Conservation (phyloP, 2,888 invertebrate species). For the Sialis lutaria region DNA sequence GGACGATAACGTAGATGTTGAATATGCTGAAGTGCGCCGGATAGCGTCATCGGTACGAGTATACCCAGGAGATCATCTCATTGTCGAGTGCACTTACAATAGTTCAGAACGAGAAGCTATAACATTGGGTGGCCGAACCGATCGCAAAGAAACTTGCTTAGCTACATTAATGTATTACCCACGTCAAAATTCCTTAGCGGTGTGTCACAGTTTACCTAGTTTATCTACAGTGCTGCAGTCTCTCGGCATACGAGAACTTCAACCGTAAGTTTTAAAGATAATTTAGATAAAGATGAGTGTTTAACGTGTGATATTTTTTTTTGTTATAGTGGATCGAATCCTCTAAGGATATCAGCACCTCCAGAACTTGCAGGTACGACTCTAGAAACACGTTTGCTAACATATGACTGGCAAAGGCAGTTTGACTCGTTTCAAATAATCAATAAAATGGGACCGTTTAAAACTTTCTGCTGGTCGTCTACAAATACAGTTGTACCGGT, state of each 20-base stretch:
- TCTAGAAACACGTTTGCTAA: conserved; percentile 43
- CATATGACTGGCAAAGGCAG: conserved; percentile 52
- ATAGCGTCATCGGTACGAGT: conserved; percentile 40
- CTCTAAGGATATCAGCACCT: conserved; percentile 46
- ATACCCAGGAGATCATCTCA: conserved; percentile 47
- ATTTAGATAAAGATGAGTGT: not conserved
- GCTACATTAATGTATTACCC: conserved; percentile 52
- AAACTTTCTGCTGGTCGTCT: conserved; percentile 45
- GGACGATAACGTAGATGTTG: conserved; percentile 50
- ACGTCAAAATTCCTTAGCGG: conserved; percentile 40
- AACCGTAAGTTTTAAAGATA: conserved; percentile 36
- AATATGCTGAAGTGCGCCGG: conserved; percentile 50
- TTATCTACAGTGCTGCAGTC: conserved; percentile 50
- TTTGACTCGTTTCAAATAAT: conserved; percentile 49
- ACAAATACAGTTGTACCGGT: conserved; percentile 42
- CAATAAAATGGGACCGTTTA: conserved; percentile 46
- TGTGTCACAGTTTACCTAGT: conserved; percentile 50
- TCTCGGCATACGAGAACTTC: conserved; percentile 46
- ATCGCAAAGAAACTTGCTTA: conserved; percentile 50
- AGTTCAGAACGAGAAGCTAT: conserved; percentile 45
- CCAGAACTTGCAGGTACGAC: conserved; percentile 50
- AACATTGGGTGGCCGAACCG: conserved; percentile 48
- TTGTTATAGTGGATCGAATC: conserved; percentile 40
- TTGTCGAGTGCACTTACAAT: conserved; percentile 54
- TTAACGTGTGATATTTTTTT: not conserved